A percentile compares a stretch with the other conserved stretches of the same genome.
These are phyloP conservation scores for Smithornis capensis DNA, from an alignment of 2,113 vertebrate species.

Conservation along the genomic window DNA sequence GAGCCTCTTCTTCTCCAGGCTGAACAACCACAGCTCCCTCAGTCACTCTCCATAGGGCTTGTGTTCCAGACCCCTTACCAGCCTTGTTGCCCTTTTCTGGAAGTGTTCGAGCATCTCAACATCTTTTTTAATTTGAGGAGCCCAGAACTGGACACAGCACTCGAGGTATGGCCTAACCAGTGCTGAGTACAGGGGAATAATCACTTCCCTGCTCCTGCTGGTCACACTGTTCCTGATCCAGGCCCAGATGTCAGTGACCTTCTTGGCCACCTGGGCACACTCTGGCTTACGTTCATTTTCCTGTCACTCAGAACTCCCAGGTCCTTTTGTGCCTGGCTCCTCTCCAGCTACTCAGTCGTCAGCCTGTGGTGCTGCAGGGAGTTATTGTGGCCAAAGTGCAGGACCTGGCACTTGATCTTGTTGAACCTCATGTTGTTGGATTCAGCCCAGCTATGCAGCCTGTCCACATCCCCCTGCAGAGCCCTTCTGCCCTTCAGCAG, in stretches of 20 bases:
- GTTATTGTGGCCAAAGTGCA: not conserved
- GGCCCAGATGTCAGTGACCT: not conserved
- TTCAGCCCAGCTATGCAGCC: accelerated
- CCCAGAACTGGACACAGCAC: not conserved
- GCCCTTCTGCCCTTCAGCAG: not conserved
- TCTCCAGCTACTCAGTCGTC: not conserved
- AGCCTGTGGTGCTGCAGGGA: not conserved
- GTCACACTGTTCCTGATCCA: no score
- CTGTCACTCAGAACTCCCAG: not conserved
- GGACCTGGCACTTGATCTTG: no score
- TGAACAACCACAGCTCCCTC: no score
- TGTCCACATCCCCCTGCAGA: not conserved
- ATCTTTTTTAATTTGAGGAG: not conserved
- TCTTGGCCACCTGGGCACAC: not conserved
- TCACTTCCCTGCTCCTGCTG: not conserved
- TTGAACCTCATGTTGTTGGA: not conserved
- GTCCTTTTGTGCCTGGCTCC: not conserved
- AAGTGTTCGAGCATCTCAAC: not conserved
- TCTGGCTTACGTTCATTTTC: not conserved
- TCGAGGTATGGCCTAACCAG: no score
- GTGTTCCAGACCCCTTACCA: no score
- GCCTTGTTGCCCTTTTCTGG: no score
- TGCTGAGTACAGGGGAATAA: not conserved
- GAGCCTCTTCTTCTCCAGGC: no score
- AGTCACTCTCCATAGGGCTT: no score